A percentile compares a stretch with the other conserved stretches of the same genome.
These are phyloP conservation scores for Cryptotermes secundus DNA, from an alignment of 1,140 invertebrate species.

Conservation along the genomic window DNA sequence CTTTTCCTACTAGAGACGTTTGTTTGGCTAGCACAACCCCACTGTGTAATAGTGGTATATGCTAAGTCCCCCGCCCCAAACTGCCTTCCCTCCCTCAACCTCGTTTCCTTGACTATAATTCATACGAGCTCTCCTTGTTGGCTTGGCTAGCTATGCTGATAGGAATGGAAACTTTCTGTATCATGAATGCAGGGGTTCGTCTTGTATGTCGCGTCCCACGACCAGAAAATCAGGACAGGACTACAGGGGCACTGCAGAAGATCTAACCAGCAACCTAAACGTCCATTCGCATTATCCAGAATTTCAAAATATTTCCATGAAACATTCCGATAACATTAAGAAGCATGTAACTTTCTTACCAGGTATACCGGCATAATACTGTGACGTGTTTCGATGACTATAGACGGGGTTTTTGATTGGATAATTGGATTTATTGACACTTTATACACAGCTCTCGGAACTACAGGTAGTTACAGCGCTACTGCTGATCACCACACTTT, in stretches of 20 bases:
- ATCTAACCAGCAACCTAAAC: not conserved
- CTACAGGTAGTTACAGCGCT: too few species aligned
- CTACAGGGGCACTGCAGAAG: not conserved
- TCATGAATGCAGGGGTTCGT: not conserved
- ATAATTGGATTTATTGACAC: too few species aligned
- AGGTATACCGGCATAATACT: too few species aligned
- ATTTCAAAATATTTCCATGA: not conserved
- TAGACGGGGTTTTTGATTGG: too few species aligned
- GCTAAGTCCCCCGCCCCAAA: not conserved
- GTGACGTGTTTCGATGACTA: too few species aligned
- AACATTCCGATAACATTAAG: not conserved
- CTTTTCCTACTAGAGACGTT: conserved; percentile 15
- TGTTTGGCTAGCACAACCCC: not conserved
- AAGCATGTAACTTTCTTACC: too few species aligned
- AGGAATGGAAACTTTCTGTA: not conserved
- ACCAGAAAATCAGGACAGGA: not conserved
- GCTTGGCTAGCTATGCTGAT: not conserved
- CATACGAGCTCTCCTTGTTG: not conserved
- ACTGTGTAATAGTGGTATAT: conserved; percentile 18
- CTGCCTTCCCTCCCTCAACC: not conserved
- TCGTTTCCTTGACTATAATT: not conserved
- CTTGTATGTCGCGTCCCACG: not conserved
- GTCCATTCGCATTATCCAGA: not conserved
- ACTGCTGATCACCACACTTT: too few species aligned
- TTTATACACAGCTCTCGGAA: too few species aligned